phyloP scores from a whole-genome alignment of 2,888 invertebrate species.

The Apamea crenata region DNA sequence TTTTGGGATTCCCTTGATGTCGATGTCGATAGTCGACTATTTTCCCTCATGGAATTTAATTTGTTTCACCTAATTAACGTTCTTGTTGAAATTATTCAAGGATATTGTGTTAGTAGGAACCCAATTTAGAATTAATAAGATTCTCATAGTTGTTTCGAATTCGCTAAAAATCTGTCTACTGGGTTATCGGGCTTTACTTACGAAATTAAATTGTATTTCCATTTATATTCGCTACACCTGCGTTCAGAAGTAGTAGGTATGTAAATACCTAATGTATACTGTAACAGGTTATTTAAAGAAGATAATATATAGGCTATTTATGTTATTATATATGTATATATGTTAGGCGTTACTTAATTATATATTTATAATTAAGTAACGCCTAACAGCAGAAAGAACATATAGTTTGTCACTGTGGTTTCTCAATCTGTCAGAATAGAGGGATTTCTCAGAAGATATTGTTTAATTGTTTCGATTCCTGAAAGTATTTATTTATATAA shows the following conservation, averaged over 20 bases:
- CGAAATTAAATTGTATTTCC: conserved; percentile 10
- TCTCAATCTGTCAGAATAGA: neutral
- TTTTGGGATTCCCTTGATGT: conserved; percentile 13
- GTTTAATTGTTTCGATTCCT: neutral
- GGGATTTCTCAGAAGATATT: neutral
- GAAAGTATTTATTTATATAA: neutral
- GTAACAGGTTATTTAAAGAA: conserved; percentile 6
- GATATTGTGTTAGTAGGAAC: neutral
- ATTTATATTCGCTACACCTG: conserved; percentile 3
- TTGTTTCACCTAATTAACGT: neutral
- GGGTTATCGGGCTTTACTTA: neutral
- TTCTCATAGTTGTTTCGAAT: neutral
- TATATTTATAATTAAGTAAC: neutral
- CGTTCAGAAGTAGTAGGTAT: neutral
- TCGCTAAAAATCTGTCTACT: neutral
- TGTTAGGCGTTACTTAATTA: too few relatives aligned
- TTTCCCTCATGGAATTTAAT: conserved; percentile 1
- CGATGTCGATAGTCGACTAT: neutral
- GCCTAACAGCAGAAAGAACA: neutral
- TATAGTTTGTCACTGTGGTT: neutral
- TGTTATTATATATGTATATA: too few relatives aligned
- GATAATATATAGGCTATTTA: neutral
- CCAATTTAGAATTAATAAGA: neutral
- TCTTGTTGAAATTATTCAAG: neutral
- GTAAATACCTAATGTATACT: conserved; percentile 1